These are phyloP conservation scores for Panulirus ornatus DNA, from an alignment of 1,140 invertebrate species.

Conservation along the genomic window DNA sequence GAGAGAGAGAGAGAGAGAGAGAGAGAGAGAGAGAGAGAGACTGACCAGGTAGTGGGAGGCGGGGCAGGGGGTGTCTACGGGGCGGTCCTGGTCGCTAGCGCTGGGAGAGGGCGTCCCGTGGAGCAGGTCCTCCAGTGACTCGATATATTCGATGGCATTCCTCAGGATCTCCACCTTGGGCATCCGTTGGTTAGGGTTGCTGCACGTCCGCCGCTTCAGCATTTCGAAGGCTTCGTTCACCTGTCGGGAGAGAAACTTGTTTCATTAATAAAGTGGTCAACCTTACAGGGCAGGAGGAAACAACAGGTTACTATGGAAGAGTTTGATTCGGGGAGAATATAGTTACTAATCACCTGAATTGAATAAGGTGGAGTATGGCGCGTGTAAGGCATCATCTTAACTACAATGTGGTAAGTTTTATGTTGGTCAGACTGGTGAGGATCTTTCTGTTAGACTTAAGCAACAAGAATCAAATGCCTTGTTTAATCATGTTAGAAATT, in stretches of 20 bases:
- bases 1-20: conserved; percentile 44
- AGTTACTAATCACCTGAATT: too few relatives aligned
- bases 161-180: conserved; percentile 98
- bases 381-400: too few relatives aligned
- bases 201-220: conserved; percentile 93
- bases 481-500: too few relatives aligned
- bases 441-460: too few relatives aligned
- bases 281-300: too few relatives aligned
- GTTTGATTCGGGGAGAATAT: too few relatives aligned
- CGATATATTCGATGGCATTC: conserved; percentile 98
- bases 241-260: conserved; percentile 78
- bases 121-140: conserved; percentile 92
- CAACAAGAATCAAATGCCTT: too few relatives aligned
- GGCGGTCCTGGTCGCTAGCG: conserved; percentile 44
- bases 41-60: conserved; percentile 72
- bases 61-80: conserved; percentile 41
- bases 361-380: too few relatives aligned
- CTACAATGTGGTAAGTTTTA: too few relatives aligned
- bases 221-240: conserved; percentile 99
- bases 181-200: conserved; percentile 95
- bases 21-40: neutral
- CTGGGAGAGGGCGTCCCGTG: conserved; percentile 79
- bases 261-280: too few relatives aligned
- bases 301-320: too few relatives aligned
- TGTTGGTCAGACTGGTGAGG: too few relatives aligned